Base-by-base conservation (phyloP, 2,888 invertebrate species). In the Myopa testacea region DNA sequence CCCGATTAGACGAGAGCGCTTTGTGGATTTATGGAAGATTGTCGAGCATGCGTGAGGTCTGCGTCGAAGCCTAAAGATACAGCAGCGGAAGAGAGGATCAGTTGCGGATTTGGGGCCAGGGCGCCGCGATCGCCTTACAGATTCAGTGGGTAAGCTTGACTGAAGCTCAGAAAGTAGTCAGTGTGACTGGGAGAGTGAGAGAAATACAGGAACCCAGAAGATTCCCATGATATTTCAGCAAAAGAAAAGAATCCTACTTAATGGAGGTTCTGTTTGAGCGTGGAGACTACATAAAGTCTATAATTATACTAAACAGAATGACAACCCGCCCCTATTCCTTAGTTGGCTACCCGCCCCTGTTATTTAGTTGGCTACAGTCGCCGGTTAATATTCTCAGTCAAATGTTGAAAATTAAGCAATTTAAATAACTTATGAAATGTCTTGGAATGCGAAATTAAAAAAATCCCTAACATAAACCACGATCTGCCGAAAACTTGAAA, bases 381-480 rank as follows among this genome's bases (percentile, higher is more conserved):
- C 26, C 10, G 62, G 26, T 63, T 19, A 63, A 34, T 62, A 62
- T 37, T 37, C 37, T 26, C 26, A n/a, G 70, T 70, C 60, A 68
- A 58, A 68, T 19, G 26, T 58, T 52, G 68, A 63, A 78, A 71
- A 78, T 78, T 78, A 75, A 78, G 78, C 71, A 75, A 78, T 78
- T 75, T 75, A 75, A 75, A 78, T 78, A 78, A 50, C 62, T 76
- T 76, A 76, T 76, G 71, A 76, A 72, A 71, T 71, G 65, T 76
- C 37, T 76, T 52, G 76, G 65, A 37, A 71, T 52, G 71, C 55
- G 62, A 34, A 37, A 50, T 60, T 16, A 73, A 34, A 50, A 60
- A 58, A 72, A 58, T 60, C 38, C 19, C 10, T 0, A 26, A 65
- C 14, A 65, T 34, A 65, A 37, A 5, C 65, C 55, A 14, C 65